phyloP scores from a whole-genome alignment of 2,113 vertebrate species.

The Otocyon megalotis region DNA sequence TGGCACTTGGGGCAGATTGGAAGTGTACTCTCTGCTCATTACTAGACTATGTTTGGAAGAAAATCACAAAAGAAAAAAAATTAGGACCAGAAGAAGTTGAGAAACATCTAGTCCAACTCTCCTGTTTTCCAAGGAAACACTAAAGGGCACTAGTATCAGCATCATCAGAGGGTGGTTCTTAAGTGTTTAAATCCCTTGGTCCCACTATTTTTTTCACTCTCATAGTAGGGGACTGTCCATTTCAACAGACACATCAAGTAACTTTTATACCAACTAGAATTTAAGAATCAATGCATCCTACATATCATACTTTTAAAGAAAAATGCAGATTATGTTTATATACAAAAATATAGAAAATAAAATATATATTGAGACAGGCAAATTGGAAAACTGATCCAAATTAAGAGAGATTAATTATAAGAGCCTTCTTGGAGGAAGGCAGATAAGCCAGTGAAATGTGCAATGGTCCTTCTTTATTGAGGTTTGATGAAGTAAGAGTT shows the following conservation, averaged over 20 bases:
- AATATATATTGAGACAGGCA: not conserved
- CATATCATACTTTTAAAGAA: not conserved
- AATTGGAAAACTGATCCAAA: slow-evolving; percentile 14
- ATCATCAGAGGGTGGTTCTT: not conserved
- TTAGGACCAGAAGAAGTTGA: not conserved
- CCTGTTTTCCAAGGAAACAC: slow-evolving; percentile 21
- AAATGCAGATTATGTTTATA: slow-evolving; percentile 1
- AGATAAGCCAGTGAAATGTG: not conserved
- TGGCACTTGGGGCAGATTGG: not conserved
- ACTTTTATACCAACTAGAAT: not conserved
- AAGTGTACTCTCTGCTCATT: not conserved
- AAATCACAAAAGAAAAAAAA: not conserved
- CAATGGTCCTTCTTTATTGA: not conserved
- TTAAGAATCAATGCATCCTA: not conserved
- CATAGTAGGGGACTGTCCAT: not conserved
- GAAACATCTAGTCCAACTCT: not conserved
- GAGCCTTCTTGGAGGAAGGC: not conserved
- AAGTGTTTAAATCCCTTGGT: not conserved
- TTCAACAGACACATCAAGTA: not conserved
- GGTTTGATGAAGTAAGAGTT: not conserved
- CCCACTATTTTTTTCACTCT: not conserved
- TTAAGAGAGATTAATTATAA: not conserved
- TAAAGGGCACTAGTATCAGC: not conserved
- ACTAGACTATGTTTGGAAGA: not conserved
- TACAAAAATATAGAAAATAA: not conserved